Conservation (phyloP, 2,797 vertebrate species). For the Discoglossus pictus region DNA sequence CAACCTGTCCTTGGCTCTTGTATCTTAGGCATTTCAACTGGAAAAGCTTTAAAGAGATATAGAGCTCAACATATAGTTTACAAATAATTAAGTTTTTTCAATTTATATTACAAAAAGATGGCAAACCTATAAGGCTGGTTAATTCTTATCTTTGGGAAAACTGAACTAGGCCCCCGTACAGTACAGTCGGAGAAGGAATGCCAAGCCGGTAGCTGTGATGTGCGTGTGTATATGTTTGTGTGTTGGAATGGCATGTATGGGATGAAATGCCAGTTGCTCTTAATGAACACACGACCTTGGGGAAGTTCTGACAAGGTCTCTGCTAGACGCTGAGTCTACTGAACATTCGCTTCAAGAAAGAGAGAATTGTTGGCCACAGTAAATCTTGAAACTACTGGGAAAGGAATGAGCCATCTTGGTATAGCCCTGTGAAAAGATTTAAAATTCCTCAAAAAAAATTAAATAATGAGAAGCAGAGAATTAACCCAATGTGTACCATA, state of each 20-base stretch:
- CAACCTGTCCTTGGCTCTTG: too few relatives aligned
- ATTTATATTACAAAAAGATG: neutral
- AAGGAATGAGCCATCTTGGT: too few relatives aligned
- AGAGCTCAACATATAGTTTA: too few relatives aligned
- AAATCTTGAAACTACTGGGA: too few relatives aligned
- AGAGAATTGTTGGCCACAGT: neutral
- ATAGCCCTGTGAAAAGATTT: too few relatives aligned
- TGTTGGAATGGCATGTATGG: slow-evolving; percentile 49
- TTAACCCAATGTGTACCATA: too few relatives aligned
- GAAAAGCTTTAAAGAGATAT: too few relatives aligned
- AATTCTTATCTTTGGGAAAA: neutral
- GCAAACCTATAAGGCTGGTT: neutral
- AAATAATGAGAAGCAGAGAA: too few relatives aligned
- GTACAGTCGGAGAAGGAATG: slow-evolving; percentile 29
- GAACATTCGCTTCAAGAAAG: slow-evolving; percentile 6
- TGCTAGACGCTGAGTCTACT: slow-evolving; percentile 7
- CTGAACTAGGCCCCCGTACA: neutral
- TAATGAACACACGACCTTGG: slow-evolving; percentile 50
- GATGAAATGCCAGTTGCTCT: slow-evolving; percentile 50
- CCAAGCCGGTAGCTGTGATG: slow-evolving; percentile 45
- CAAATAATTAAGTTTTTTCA: too few relatives aligned
- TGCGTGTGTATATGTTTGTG: slow-evolving; percentile 40
- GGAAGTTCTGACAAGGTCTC: slow-evolving; percentile 44
- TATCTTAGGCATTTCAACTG: too few relatives aligned
- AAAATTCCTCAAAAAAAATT: too few relatives aligned